These are phyloP conservation scores for Planiliza haematocheilus DNA, from an alignment of 2,113 vertebrate genomes.

Conservation along the genomic window DNA sequence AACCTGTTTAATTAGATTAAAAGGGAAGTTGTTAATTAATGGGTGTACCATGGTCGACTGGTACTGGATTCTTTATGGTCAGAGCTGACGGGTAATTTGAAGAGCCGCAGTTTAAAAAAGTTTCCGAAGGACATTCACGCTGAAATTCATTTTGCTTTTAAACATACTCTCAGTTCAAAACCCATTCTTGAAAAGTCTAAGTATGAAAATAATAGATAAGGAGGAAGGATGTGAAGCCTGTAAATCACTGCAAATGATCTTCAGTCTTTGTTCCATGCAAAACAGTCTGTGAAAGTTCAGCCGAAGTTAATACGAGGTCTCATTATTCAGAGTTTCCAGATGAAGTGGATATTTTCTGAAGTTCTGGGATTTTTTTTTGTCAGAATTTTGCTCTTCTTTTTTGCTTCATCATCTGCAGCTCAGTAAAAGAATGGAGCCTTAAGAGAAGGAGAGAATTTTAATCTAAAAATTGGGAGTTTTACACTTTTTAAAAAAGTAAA, in stretches of 20 bases:
- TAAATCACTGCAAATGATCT: background rate
- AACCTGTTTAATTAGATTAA: conserved; percentile 82
- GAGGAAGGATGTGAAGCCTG: conserved; percentile 3
- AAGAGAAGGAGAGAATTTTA: too few relatives aligned
- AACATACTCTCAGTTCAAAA: background rate
- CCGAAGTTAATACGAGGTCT: background rate
- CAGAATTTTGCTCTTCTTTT: background rate
- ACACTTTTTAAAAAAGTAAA: too few relatives aligned
- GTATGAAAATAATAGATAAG: background rate
- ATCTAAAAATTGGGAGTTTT: too few relatives aligned
- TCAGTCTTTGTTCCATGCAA: background rate
- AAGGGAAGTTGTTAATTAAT: conserved; percentile 76
- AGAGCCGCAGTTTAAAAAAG: conserved; percentile 39
- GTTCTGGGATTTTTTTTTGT: background rate
- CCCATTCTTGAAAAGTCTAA: background rate
- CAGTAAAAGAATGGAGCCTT: too few relatives aligned
- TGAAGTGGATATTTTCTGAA: background rate
- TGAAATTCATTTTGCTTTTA: background rate
- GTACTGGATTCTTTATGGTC: conserved; percentile 35
- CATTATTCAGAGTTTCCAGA: conserved; percentile 1
- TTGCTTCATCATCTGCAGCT: too few relatives aligned
- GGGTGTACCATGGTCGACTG: conserved; percentile 66
- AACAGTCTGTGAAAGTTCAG: background rate
- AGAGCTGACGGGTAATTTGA: conserved; percentile 40
- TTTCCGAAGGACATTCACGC: conserved; percentile 26